These are phyloP conservation scores for Pangasianodon gigas DNA, from an alignment of 2,113 vertebrate genomes.

Conservation along the genomic window DNA sequence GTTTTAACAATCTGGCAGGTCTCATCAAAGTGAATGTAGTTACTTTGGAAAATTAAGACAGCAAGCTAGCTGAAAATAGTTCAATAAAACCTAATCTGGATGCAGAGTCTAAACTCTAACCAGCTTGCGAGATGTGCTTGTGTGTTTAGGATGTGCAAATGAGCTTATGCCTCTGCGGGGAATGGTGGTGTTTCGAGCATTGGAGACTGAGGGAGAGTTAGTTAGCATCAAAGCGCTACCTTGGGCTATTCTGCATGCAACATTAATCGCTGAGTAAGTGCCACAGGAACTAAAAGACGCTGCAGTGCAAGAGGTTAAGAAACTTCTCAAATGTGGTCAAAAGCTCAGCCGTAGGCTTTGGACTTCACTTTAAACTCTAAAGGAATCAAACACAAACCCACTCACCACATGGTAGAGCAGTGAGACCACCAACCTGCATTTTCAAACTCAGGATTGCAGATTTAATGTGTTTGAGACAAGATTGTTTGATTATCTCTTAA, in stretches of 20 bases:
- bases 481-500: not conserved
- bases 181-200: slow-evolving; percentile 27
- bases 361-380: not conserved
- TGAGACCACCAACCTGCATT: not conserved
- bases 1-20: too few species aligned
- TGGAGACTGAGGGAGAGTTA: slow-evolving; percentile 18
- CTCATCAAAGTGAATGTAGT: not conserved
- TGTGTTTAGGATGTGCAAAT: slow-evolving; percentile 27
- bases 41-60: not conserved
- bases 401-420: not conserved
- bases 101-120: not conserved
- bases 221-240: slow-evolving; percentile 41
- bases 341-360: slow-evolving; percentile 14
- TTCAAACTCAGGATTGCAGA: not conserved
- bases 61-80: not conserved
- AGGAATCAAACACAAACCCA: slow-evolving; percentile 25
- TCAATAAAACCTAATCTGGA: not conserved
- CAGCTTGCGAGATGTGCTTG: not conserved
- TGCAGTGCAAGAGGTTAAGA: slow-evolving; percentile 25
- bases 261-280: slow-evolving; percentile 40
- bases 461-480: not conserved
- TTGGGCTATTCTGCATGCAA: slow-evolving; percentile 27
- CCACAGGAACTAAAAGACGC: slow-evolving; percentile 7
- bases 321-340: slow-evolving; percentile 19
- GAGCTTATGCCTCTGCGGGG: not conserved